Percentiles rank a stretch among this genome's conserved stretches.
phyloP scores from a whole-genome alignment of 2,113 vertebrate genomes.

The Tachysurus vachellii region DNA sequence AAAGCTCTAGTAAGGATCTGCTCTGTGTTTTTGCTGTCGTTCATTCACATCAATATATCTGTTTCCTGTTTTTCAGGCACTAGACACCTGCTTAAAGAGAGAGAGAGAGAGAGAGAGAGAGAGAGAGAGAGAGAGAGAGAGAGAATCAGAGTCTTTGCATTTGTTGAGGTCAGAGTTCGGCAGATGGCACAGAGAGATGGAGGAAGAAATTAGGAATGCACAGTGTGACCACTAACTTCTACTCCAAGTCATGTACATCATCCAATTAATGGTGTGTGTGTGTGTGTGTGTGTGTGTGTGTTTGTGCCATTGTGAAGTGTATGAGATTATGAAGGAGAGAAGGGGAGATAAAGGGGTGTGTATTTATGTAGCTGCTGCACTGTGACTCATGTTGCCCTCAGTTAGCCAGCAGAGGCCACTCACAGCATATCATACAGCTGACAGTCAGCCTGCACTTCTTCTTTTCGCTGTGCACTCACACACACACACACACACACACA shows the following conservation, averaged over 20 bases:
- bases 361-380: conserved; percentile 47
- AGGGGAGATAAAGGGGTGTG: neutral
- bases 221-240: neutral
- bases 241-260: neutral
- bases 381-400: conserved; percentile 82
- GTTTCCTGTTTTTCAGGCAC: conserved; percentile 47
- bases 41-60: conserved; percentile 74
- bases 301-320: neutral
- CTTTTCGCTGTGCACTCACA: neutral
- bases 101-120: neutral
- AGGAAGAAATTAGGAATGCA: neutral
- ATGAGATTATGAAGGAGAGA: conserved; percentile 25
- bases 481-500: conserved; percentile 32
- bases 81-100: neutral
- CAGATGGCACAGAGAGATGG: neutral
- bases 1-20: conserved; percentile 46
- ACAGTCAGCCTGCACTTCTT: conserved; percentile 37
- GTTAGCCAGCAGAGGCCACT: conserved; percentile 99
- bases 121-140: neutral
- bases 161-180: neutral
- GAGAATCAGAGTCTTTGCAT: neutral
- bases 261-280: neutral
- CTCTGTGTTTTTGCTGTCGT: conserved; percentile 68
- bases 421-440: conserved; percentile 83
- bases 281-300: neutral